Percentiles rank a stretch among this genome's conserved stretches.
Conservation (phyloP, 1,140 invertebrate genomes). For the Lutraria rhynchaena region DNA sequence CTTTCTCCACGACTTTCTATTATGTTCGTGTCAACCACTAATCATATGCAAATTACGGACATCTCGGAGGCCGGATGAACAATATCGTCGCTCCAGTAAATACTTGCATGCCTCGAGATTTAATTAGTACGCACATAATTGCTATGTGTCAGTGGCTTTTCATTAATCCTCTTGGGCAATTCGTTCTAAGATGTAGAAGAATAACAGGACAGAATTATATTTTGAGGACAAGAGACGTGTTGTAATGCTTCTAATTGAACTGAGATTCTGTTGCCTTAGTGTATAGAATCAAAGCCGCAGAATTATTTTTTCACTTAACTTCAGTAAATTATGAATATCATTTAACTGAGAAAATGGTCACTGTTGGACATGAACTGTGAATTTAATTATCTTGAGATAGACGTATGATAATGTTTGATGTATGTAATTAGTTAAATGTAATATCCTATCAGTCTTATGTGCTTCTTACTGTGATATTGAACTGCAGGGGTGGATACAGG, state of each 20-base stretch:
- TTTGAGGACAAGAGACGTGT: constrained; percentile 44
- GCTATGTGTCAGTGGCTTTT: constrained; percentile 60
- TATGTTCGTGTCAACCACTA: constrained; percentile 49
- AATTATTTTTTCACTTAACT: too few relatives aligned
- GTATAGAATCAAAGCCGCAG: too few relatives aligned
- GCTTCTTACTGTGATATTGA: too few relatives aligned
- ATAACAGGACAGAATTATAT: constrained; percentile 60
- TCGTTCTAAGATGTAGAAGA: constrained; percentile 47
- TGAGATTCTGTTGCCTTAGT: constrained; percentile 2
- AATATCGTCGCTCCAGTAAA: constrained; percentile 52
- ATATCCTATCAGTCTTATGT: too few relatives aligned
- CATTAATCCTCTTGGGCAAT: constrained; percentile 59
- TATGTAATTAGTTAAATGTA: too few relatives aligned
- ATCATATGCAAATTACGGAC: constrained; percentile 59
- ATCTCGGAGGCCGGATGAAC: constrained; percentile 58
- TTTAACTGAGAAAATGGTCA: too few relatives aligned
- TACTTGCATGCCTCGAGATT: constrained; percentile 60
- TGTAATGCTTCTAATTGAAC: constrained; percentile 48
- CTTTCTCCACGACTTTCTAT: constrained; percentile 13
- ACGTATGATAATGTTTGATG: too few relatives aligned
- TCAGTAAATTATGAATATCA: too few relatives aligned
- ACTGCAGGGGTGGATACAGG: too few relatives aligned
- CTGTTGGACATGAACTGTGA: too few relatives aligned
- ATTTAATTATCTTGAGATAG: too few relatives aligned
- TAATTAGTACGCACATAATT: constrained; percentile 62